A percentile compares a stretch with the other conserved stretches of the same genome.
These are phyloP conservation scores for Mycalesis mineus DNA, from an alignment of 2,888 invertebrate genomes.

Conservation along the genomic window DNA sequence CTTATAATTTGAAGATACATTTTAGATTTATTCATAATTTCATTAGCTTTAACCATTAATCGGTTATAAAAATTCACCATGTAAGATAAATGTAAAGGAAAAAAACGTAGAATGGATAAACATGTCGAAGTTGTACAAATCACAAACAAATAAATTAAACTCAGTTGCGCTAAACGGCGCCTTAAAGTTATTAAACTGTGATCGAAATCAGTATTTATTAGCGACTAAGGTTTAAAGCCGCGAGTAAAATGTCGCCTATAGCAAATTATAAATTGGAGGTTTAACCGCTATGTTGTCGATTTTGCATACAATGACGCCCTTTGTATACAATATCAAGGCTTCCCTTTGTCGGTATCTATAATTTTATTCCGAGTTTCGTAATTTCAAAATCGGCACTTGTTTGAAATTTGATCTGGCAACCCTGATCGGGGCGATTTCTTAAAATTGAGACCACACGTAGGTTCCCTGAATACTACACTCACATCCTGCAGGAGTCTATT, in stretches of 20 bases:
- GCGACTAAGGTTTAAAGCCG: conserved; percentile 9
- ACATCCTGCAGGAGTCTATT: not conserved
- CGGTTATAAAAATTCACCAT: too few species aligned
- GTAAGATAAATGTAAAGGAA: too few species aligned
- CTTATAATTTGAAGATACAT: too few species aligned
- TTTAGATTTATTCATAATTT: too few species aligned
- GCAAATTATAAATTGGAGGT: conserved; percentile 18
- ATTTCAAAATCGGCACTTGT: conserved; percentile 21
- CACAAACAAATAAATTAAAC: not conserved
- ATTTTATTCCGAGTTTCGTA: conserved; percentile 17
- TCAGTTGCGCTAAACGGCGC: not conserved
- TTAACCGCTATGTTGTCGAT: conserved; percentile 18
- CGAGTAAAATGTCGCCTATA: conserved; percentile 16
- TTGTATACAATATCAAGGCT: conserved; percentile 23
- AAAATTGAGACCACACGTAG: conserved; percentile 24
- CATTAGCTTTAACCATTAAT: too few species aligned
- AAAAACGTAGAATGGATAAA: too few species aligned
- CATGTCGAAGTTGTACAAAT: not conserved
- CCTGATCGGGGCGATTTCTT: conserved; percentile 31
- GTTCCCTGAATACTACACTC: conserved; percentile 12
- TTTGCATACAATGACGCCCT: conserved; percentile 29
- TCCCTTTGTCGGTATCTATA: conserved; percentile 23
- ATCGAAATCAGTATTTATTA: conserved; percentile 10
- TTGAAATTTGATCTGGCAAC: conserved; percentile 19
- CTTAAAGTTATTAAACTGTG: not conserved